Percentiles rank a stretch among this genome's conserved stretches.
Conservation (phyloP, 1,140 invertebrate species). For the Aphaenogaster ashmeadi region DNA sequence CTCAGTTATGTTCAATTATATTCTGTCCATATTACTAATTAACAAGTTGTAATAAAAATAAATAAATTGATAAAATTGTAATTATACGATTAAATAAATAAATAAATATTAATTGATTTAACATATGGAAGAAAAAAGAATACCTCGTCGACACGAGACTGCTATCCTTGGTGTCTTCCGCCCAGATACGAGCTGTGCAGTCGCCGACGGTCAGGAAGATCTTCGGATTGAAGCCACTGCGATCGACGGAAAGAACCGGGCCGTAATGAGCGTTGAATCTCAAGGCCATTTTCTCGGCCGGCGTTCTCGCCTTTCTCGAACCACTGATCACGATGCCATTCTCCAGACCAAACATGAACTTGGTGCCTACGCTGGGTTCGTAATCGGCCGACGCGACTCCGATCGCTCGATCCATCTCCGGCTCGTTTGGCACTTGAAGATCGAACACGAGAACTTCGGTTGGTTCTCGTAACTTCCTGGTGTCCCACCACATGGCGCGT, state of each 20-base stretch:
- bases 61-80: too few species aligned
- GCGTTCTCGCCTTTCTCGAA: slow-evolving; percentile 92
- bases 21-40: neutral
- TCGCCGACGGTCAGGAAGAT: slow-evolving; percentile 96
- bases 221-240: slow-evolving; percentile 95
- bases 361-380: slow-evolving; percentile 95
- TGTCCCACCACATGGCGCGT: slow-evolving; percentile 93
- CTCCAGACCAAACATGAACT: slow-evolving; percentile 83
- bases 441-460: slow-evolving; percentile 94
- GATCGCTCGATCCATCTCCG: slow-evolving; percentile 90
- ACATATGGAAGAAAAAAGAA: slow-evolving; percentile 45
- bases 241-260: slow-evolving; percentile 93
- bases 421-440: slow-evolving; percentile 89
- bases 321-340: slow-evolving; percentile 92
- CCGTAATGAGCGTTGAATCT: slow-evolving; percentile 94
- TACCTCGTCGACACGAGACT: slow-evolving; percentile 93
- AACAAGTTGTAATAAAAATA: neutral
- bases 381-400: slow-evolving; percentile 95
- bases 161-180: slow-evolving; percentile 95
- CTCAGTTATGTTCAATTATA: neutral
- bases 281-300: slow-evolving; percentile 91
- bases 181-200: slow-evolving; percentile 95
- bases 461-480: slow-evolving; percentile 93
- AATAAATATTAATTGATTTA: neutral
- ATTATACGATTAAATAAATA: too few species aligned